phyloP scores from a whole-genome alignment of 2,113 vertebrate genomes.

The Rhinoderma darwinii region DNA sequence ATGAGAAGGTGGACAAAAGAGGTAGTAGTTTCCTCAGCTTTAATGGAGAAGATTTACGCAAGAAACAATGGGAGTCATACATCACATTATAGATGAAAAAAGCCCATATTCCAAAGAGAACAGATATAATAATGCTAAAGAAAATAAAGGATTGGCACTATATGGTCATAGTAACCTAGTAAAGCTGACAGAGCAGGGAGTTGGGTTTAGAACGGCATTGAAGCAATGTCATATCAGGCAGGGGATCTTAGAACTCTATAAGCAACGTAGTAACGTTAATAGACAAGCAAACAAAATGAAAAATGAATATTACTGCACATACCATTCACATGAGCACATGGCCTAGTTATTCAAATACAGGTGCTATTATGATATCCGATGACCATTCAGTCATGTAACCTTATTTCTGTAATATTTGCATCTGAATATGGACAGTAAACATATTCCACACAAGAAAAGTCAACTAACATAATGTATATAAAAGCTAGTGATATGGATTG shows the following conservation, averaged over 20 bases:
- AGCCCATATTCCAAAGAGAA: neutral
- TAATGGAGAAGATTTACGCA: conserved; percentile 37
- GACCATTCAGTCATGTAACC: neutral
- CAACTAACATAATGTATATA: too few species aligned
- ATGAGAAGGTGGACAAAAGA: conserved; percentile 12
- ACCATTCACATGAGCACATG: neutral
- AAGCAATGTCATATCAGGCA: neutral
- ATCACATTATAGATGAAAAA: neutral
- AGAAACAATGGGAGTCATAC: conserved; percentile 24
- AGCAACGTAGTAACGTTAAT: neutral
- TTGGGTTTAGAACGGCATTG: neutral
- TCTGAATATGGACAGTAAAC: too few species aligned
- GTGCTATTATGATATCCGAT: neutral
- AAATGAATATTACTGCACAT: neutral
- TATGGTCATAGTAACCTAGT: neutral
- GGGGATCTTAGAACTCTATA: neutral
- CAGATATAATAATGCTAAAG: conserved; percentile 15
- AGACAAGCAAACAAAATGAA: neutral
- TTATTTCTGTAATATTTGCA: too few species aligned
- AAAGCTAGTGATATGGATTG: too few species aligned
- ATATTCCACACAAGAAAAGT: too few species aligned
- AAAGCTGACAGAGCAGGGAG: neutral
- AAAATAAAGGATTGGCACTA: conserved; percentile 33
- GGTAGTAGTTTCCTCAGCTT: neutral
- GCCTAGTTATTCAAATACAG: neutral